These are phyloP conservation scores for Rhamnusium bicolor DNA, from an alignment of 2,888 invertebrate genomes.

Conservation along the genomic window DNA sequence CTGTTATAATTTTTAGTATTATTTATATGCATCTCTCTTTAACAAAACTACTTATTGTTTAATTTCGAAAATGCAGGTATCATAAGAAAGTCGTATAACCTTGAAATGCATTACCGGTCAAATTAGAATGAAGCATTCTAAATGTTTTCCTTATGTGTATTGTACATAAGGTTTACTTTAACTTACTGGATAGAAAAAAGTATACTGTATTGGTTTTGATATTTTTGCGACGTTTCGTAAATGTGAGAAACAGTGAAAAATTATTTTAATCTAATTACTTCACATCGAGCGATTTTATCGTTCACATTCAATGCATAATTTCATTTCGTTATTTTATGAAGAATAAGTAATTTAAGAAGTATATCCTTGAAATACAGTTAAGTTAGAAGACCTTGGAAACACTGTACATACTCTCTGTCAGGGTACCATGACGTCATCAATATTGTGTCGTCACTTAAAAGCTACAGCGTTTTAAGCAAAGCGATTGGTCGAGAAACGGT, in stretches of 20 bases:
- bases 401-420: conserved; percentile 67
- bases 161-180: conserved; percentile 46
- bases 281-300: not conserved
- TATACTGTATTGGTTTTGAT: conserved; percentile 40
- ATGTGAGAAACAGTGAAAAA: conserved; percentile 14
- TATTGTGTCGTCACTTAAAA: conserved; percentile 69
- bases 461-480: conserved; percentile 59
- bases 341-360: conserved; percentile 43
- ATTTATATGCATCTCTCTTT: not conserved
- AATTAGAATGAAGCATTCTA: conserved; percentile 36
- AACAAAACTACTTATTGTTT: not conserved
- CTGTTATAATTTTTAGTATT: not conserved
- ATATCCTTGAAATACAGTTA: conserved; percentile 61
- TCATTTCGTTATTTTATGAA: conserved; percentile 15
- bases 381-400: conserved; percentile 70
- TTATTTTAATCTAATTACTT: not conserved
- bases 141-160: conserved; percentile 35
- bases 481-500: conserved; percentile 68
- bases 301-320: not conserved
- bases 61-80: not conserved
- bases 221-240: conserved; percentile 50
- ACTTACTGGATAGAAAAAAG: conserved; percentile 37
- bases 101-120: conserved; percentile 50
- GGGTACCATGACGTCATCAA: conserved; percentile 69
- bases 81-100: conserved; percentile 46